These are phyloP conservation scores for Helogale parvula DNA, from an alignment of 2,113 vertebrate genomes.

Conservation along the genomic window DNA sequence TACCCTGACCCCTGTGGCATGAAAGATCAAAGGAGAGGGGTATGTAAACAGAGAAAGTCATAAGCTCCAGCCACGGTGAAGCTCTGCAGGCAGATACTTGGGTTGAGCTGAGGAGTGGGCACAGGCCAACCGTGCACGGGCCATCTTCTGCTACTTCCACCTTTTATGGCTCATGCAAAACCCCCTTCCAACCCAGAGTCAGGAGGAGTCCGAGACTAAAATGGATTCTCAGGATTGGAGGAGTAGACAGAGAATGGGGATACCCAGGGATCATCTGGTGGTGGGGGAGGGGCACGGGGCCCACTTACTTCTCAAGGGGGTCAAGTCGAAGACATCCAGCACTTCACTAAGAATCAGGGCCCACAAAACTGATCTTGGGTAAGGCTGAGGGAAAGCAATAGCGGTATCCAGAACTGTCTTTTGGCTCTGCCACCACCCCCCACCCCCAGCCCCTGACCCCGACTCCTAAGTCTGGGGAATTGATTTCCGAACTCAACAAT, in stretches of 20 bases:
- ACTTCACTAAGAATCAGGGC: neutral
- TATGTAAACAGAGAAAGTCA: neutral
- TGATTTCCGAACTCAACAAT: constrained; percentile 36
- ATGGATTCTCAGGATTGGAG: neutral
- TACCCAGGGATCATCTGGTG: neutral
- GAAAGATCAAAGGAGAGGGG: neutral
- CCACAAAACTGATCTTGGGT: neutral
- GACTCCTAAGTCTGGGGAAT: neutral
- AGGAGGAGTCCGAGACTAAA: neutral
- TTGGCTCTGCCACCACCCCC: too few species aligned
- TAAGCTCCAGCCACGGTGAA: neutral
- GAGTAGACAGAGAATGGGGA: neutral
- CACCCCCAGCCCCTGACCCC: neutral
- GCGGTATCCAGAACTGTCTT: neutral
- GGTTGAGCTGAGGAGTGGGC: neutral
- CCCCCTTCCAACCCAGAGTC: neutral
- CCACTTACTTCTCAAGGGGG: neutral
- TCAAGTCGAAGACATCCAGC: neutral
- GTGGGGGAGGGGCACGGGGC: neutral
- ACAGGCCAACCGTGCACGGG: neutral
- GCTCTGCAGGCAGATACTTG: fast-evolving
- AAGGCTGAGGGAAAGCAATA: neutral
- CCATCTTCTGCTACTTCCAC: neutral
- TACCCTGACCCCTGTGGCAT: neutral
- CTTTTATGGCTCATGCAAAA: neutral